Evolutionary conservation across 1,140 invertebrate species (phyloP), one percentile per base, ranked within the genome.

Genomic region (Pseudomyrmex dendroicus): DNA sequence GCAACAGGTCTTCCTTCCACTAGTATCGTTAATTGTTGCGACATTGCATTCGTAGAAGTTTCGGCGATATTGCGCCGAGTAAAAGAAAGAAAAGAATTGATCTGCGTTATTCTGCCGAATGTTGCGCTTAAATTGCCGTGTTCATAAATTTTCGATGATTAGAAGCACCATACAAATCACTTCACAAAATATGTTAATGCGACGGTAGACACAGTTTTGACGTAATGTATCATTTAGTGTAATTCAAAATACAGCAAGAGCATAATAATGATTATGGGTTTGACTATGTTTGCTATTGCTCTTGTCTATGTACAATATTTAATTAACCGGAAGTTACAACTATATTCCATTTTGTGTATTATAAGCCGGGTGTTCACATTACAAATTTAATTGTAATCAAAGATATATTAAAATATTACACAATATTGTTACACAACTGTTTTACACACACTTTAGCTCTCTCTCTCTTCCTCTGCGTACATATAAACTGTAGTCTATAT

Each of bases 1-100:
- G 76, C 76, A 80, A 80, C 76, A 80, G 66, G 76, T 80, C 22
- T 48, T 35, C 35, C 61, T 52, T 17, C 20, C 44, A 4, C 12
- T 61, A 35, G 15, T 35, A 61, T 80, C 10, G 59, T 72, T 61
- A 80, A 80, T 70, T 59, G 76, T 59, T 25, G 20, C 17, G 48
- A 59, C 46, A 78, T 52, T 17, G 3, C 68, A 46, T 20, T 20
- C 57, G 17, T 9, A 48, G 20, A 70, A 78, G 20, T 4, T 13
- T 13, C 17, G 7, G 17, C 5, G 9, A 46, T 57, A 13, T 70
- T 15, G 56, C 35, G 35, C 1, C 44, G 22, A 12, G 25, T 22
- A 9, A 52, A 48, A 72, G 3, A 9, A 25, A 20, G 48, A 56
- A 72, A 78, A 61, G 25, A 72, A 70, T 80, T 72, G 48, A 70